Conservation (phyloP, 2,797 vertebrate species). For the Oreortyx pictus region DNA sequence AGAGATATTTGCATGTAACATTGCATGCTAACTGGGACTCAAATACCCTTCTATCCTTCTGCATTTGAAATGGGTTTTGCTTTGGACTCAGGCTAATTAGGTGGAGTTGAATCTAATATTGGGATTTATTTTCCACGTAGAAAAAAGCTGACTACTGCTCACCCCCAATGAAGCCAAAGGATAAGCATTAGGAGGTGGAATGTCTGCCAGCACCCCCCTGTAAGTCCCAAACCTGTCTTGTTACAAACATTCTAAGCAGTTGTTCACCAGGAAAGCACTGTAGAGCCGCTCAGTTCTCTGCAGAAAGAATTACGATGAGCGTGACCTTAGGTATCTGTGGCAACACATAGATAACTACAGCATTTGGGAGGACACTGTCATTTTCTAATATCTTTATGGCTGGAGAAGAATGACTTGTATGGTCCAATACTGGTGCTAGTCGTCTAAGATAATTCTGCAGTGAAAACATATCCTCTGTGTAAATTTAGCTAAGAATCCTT, state of each 20-base stretch:
- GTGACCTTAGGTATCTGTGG: not conserved
- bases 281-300: not conserved
- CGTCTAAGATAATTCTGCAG: not conserved
- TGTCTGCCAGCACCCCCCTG: fast-evolving
- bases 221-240: not conserved
- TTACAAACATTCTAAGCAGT: not conserved
- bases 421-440: not conserved
- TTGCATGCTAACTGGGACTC: not conserved
- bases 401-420: not conserved
- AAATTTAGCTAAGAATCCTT: not conserved
- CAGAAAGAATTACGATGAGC: not conserved
- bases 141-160: not conserved
- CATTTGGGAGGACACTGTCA: not conserved
- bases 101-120: not conserved
- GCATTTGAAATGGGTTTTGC: not conserved
- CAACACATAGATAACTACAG: not conserved
- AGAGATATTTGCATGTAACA: not conserved
- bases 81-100: not conserved
- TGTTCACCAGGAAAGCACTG: not conserved
- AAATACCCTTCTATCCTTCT: not conserved
- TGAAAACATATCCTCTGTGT: not conserved
- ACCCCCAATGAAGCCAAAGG: not conserved
- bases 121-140: not conserved
- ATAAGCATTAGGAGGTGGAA: not conserved
- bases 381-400: not conserved